phyloP scores from a whole-genome alignment of 2,888 invertebrate genomes.

The Chromoteleia sp. region DNA sequence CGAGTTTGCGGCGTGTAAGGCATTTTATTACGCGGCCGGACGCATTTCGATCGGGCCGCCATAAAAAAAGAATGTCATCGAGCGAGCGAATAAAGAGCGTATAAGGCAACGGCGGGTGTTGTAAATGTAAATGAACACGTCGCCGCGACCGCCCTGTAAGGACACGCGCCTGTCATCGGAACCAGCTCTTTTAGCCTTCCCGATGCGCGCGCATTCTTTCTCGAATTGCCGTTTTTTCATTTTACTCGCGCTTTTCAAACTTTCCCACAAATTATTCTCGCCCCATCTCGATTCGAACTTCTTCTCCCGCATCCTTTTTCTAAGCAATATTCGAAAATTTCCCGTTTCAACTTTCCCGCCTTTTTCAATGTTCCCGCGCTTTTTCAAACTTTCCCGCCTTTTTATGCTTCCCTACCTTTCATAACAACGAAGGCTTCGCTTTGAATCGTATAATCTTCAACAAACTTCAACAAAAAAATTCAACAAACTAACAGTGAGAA shows the following conservation, averaged over 20 bases:
- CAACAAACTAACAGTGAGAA: too few species aligned
- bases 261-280: constrained; percentile 27
- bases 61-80: constrained; percentile 77
- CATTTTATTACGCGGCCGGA: constrained; percentile 65
- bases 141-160: constrained; percentile 77
- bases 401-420: too few species aligned
- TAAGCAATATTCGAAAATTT: too few species aligned
- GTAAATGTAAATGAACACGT: constrained; percentile 79
- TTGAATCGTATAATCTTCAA: too few species aligned
- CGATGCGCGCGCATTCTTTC: constrained; percentile 45
- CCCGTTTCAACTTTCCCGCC: too few species aligned
- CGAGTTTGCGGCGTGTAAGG: constrained; percentile 69
- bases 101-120: constrained; percentile 77
- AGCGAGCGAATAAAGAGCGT: constrained; percentile 75
- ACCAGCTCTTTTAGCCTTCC: constrained; percentile 54
- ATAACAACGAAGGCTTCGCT: too few species aligned
- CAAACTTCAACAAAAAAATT: too few species aligned
- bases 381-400: constrained; percentile 24
- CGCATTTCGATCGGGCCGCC: constrained; percentile 69
- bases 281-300: not conserved
- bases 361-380: too few species aligned
- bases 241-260: constrained; percentile 27
- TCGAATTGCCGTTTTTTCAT: not conserved
- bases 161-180: constrained; percentile 78
- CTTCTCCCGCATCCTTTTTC: too few species aligned